Evolutionary conservation across 2,888 invertebrate species (phyloP), one percentile per base, ranked within the genome.

Genomic region (Cataglyphis cursor): DNA sequence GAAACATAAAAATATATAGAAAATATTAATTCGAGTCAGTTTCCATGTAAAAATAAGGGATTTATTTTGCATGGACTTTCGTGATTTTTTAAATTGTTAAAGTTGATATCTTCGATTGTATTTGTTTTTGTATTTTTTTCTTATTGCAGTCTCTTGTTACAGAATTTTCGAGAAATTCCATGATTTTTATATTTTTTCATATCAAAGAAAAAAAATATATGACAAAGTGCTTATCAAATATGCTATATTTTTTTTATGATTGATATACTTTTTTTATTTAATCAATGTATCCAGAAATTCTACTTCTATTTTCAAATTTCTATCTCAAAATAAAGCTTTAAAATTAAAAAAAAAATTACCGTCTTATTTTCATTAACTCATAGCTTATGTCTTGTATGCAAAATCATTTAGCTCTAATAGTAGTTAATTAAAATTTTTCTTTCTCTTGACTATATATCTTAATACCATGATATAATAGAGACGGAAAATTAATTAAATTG

Each of bases 71-170:
- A 68, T 10, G 15, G 12, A 73, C 51, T 12, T 73, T 78, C 73
- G 59, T 78, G 78, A 78, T 73, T 78, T 57, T 57, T 78, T 78
- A 72, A 57, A 15, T 21, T n/a, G 18, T 1, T 0, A 31, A 24
- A 44, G 12, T 31, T 12, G 31, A 70, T 59, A 73, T 73, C 44
- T 73, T 78, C 35, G 10, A 62, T n/a, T 15, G 3, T 41, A 15
- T 18, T 41, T 21, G 41, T 68, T 51, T 51, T 48, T 31, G 31
- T 31, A 31, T 31, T 35, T 24, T 21, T 65, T 48, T 35, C 44
- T 64, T 64, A n/a, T 54, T 57, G n/a, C 41, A 12, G n/a, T 6
- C n/a, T 59, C 8, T 15, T 10, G 57, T 57, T 44, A 72, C 31
- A 35, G 15, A 54, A 68, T 75, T 48, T 48, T 51, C 35, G 72